Conservation (phyloP, 2,888 invertebrate genomes). For the Tryphoninae sp. region DNA sequence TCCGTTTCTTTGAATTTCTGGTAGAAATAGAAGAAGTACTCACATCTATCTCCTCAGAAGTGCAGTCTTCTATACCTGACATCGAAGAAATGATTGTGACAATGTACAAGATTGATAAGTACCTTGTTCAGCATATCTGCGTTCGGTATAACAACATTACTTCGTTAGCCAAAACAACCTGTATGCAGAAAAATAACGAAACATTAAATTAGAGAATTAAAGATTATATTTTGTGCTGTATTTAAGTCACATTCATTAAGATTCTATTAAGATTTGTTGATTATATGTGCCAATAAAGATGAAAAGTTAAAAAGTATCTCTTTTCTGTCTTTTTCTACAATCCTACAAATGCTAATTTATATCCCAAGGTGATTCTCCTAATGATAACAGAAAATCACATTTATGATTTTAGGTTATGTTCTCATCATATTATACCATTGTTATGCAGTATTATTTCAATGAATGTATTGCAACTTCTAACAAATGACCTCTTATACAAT, state of each 20-base stretch:
- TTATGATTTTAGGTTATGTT: conserved; percentile 3
- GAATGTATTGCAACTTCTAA: too few species aligned
- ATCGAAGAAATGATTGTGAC: conserved; percentile 24
- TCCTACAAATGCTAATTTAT: neutral
- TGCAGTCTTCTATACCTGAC: conserved; percentile 41
- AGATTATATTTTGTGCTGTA: neutral
- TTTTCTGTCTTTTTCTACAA: neutral
- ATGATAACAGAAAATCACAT: neutral
- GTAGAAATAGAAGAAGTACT: conserved; percentile 48
- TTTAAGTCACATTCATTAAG: neutral
- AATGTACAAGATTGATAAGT: neutral
- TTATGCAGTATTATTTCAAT: neutral
- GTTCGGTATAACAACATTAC: neutral
- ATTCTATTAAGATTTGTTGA: neutral
- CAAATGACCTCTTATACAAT: too few species aligned
- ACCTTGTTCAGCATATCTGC: conserved; percentile 8
- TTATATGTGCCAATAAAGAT: too few species aligned
- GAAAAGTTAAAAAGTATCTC: too few species aligned
- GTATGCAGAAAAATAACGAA: neutral
- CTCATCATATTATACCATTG: neutral
- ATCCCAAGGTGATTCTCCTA: neutral
- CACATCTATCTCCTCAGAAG: conserved; percentile 49
- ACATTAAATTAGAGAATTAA: neutral
- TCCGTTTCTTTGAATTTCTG: conserved; percentile 34
- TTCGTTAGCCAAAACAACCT: neutral